Base-by-base conservation (phyloP, 2,888 invertebrate species). In the Empis livida region DNA sequence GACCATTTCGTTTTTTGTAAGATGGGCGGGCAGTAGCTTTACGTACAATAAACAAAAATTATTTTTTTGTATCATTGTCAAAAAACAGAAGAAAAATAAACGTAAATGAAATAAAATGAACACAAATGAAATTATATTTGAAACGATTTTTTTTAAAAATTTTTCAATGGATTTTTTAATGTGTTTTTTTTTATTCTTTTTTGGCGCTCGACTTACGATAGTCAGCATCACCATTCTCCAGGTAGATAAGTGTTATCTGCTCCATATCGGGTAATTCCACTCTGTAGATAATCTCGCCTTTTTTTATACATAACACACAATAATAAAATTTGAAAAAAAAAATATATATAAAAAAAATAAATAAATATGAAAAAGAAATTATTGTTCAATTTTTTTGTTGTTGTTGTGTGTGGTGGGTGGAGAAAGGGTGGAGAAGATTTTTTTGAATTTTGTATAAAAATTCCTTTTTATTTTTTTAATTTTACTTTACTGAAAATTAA, bases 221-320 rank as follows among this genome's bases (percentile, higher is more conserved):
- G 69, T 70, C 69, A 68, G 70, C 70, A 67, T 69, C 70, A 60
- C 59, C 69, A 83, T 86, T 85, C 82, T 87, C 87, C 84, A 87
- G 83, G 84, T 86, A 87, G 78, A 87, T 86, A 79, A 87, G 83
- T 74, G 87, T 87, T 76, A 87, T 85, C 81, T 87, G 86, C 82
- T 87, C 86, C 86, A 86, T 85, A 82, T 86, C 83, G 75, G 86
- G 86, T 78, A 87, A 84, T 81, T 86, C 85, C 82, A 87, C 86
- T 77, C 86, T 85, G 79, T 84, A 87, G 82, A 87, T 85, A 81
- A 87, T 87, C 82, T 87, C 86, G 77, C 83, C 83, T 78, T 74
- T 75, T 73, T 46, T 49, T 45, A 31, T 44, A 32, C 40, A 17
- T 40, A 23, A 46, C 39, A 47, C 38, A 32, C 32, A 42, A 45